phyloP scores from a whole-genome alignment of 2,113 vertebrate genomes.

The Grammomys surdaster region DNA sequence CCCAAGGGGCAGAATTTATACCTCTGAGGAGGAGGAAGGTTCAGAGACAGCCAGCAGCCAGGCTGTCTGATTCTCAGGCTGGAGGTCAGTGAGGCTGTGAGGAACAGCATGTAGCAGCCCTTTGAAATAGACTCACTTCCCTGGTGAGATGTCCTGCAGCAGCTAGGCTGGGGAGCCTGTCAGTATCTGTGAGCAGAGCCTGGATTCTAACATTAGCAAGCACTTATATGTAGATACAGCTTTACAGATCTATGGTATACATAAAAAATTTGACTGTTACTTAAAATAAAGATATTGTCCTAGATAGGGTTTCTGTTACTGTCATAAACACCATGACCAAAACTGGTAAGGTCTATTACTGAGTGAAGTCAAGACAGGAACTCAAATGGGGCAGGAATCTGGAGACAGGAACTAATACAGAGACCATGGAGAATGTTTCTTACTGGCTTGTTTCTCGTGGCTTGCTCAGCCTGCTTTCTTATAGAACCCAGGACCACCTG shows the following conservation, averaged over 20 bases:
- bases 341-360: background rate
- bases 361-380: background rate
- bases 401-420: background rate
- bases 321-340: background rate
- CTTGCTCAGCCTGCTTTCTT: background rate
- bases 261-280: background rate
- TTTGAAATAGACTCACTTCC: background rate
- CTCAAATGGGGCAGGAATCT: background rate
- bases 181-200: background rate
- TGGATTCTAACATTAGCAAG: background rate
- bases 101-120: background rate
- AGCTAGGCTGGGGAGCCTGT: background rate
- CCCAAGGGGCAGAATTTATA: background rate
- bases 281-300: background rate
- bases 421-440: background rate
- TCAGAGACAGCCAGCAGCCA: background rate
- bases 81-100: no score
- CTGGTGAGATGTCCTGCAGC: no score
- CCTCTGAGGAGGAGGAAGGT: no score
- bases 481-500: background rate
- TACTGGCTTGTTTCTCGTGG: background rate
- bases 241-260: background rate
- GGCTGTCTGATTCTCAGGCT: background rate
- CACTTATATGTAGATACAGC: background rate
- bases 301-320: background rate